A percentile compares a stretch with the other conserved stretches of the same genome.
These are phyloP conservation scores for Myotis planiceps DNA, from an alignment of 2,797 vertebrate species.

Conservation along the genomic window DNA sequence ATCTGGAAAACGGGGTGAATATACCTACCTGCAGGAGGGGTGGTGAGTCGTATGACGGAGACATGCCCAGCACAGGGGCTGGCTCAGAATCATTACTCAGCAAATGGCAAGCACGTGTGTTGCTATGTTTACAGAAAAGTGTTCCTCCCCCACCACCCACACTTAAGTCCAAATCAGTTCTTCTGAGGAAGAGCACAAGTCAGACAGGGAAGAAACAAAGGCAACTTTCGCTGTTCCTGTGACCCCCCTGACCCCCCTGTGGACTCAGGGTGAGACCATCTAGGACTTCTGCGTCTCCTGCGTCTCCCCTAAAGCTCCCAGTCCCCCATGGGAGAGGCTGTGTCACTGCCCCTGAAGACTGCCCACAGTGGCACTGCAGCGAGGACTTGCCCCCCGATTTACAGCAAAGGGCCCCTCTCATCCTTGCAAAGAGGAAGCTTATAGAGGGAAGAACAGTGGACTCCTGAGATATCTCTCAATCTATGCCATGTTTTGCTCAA, in stretches of 20 bases:
- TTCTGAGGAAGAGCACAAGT: background rate
- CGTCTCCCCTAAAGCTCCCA: background rate
- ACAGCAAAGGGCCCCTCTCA: background rate
- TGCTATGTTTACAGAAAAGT: background rate
- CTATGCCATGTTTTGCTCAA: background rate
- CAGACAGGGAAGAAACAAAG: background rate
- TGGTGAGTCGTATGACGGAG: accelerated
- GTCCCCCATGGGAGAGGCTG: background rate
- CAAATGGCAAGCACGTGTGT: background rate
- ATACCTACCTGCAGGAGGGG: slow-evolving; percentile 20
- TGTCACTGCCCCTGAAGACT: accelerated
- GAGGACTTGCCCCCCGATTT: background rate
- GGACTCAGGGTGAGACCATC: accelerated
- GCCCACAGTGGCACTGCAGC: background rate
- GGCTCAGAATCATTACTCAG: background rate
- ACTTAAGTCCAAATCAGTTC: background rate
- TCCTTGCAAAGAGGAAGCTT: slow-evolving; percentile 32
- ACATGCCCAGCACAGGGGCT: background rate
- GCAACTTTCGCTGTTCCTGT: background rate
- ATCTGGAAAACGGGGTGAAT: background rate
- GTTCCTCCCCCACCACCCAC: background rate
- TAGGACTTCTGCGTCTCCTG: accelerated
- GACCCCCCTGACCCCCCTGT: background rate
- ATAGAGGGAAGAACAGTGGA: accelerated
- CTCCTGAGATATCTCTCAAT: background rate